Evolutionary conservation across 2,113 vertebrate species (phyloP).

Genomic region (Anarrhichthys ocellatus): DNA sequence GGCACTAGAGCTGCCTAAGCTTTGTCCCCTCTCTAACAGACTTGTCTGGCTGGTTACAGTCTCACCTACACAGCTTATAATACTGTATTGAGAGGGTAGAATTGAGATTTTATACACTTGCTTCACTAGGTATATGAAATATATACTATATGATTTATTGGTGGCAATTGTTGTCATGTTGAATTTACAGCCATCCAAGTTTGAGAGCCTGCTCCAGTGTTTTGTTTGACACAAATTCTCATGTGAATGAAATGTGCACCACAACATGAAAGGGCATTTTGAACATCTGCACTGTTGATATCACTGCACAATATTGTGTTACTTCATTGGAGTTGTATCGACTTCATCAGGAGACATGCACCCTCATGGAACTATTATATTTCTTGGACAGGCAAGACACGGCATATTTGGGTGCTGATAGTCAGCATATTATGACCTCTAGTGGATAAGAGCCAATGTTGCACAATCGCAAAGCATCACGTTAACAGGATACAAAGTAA

Average conservation of each 20-base stretch:
- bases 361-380: slow-evolving; percentile 4
- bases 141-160: background rate
- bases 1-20: slow-evolving; percentile 39
- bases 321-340: background rate
- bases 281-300: background rate
- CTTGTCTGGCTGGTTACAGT: slow-evolving; percentile 34
- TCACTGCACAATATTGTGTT: background rate
- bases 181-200: background rate
- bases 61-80: background rate
- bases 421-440: slow-evolving; percentile 60
- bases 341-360: background rate
- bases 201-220: background rate
- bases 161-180: background rate
- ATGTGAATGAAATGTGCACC: background rate
- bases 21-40: slow-evolving; percentile 26
- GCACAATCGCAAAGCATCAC: background rate
- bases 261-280: background rate
- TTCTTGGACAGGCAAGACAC: slow-evolving; percentile 2
- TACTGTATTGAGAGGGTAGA: background rate
- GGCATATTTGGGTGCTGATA: background rate
- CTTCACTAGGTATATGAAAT: background rate
- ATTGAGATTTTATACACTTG: background rate
- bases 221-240: background rate
- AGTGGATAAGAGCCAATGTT: slow-evolving; percentile 30
- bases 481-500: background rate